Conservation (phyloP, 2,113 vertebrate species). For the Nothoprocta pentlandii region DNA sequence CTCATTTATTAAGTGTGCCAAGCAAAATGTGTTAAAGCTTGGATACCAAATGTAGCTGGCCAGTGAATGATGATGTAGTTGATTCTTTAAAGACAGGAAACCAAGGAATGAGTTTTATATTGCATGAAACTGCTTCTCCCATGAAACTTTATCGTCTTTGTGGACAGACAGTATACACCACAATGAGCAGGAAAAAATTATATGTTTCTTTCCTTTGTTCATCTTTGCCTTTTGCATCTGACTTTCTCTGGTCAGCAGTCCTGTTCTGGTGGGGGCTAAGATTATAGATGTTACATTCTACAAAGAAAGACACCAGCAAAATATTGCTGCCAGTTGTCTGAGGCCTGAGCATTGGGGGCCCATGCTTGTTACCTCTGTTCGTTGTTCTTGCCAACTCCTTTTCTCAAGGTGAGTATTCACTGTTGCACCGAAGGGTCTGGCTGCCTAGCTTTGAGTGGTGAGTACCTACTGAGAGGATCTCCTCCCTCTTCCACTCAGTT, state of each 20-base stretch:
- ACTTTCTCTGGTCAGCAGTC: background rate
- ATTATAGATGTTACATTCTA: background rate
- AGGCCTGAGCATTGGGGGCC: background rate
- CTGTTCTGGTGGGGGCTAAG: background rate
- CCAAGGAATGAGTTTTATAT: background rate
- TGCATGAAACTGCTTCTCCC: background rate
- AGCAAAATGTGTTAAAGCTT: background rate
- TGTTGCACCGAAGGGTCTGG: background rate
- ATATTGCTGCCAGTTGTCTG: background rate
- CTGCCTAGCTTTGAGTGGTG: background rate
- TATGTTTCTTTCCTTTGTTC: background rate
- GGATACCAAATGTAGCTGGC: background rate
- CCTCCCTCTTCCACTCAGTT: background rate
- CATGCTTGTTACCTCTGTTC: background rate
- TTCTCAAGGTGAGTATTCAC: background rate
- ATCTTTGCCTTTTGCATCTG: background rate
- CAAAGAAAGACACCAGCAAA: background rate
- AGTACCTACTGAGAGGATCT: background rate
- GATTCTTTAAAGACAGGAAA: background rate
- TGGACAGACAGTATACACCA: background rate
- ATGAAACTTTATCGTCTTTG: background rate
- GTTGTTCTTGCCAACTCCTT: background rate
- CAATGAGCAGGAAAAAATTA: background rate
- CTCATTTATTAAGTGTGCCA: conserved; percentile 28
- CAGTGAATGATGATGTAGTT: background rate